phyloP scores from a whole-genome alignment of 1,140 invertebrate genomes.

The Diorhabda carinulata region DNA sequence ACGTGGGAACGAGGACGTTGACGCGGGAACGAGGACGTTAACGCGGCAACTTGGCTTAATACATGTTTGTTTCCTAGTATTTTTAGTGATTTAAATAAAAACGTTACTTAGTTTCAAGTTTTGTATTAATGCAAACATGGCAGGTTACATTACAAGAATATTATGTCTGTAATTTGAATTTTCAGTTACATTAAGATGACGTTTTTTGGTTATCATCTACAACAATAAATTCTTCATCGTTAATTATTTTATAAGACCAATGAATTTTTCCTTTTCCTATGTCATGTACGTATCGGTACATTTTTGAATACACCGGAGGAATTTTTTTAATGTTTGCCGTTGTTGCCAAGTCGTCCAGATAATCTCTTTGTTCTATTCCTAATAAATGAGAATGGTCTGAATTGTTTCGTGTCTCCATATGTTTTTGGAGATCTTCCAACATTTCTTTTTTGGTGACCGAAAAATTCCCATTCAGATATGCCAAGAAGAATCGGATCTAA shows the following conservation, averaged over 20 bases:
- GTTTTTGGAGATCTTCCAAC: slow-evolving; percentile 48
- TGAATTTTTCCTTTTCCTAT: not conserved
- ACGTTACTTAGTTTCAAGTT: not conserved
- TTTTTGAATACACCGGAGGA: slow-evolving; percentile 24
- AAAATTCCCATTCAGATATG: slow-evolving; percentile 25
- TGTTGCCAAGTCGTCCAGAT: slow-evolving; percentile 32
- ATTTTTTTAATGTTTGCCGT: slow-evolving; percentile 31
- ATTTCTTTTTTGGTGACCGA: slow-evolving; percentile 53
- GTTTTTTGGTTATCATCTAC: not conserved
- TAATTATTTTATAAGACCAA: slow-evolving; percentile 18
- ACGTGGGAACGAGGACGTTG: no score
- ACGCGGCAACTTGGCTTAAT: no score
- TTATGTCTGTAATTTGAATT: no score
- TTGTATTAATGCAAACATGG: no score
- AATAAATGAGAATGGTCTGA: slow-evolving; percentile 29
- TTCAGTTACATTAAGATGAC: no score
- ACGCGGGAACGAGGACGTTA: no score
- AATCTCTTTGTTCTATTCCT: slow-evolving; percentile 29
- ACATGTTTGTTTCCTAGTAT: not conserved
- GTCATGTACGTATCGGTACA: slow-evolving; percentile 16
- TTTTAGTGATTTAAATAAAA: not conserved
- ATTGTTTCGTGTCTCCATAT: slow-evolving; percentile 32
- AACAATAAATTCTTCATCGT: slow-evolving; percentile 21
- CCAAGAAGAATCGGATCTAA: slow-evolving; percentile 29
- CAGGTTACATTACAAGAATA: no score